Conservation (phyloP, 2,113 vertebrate genomes). For the Meles meles region DNA sequence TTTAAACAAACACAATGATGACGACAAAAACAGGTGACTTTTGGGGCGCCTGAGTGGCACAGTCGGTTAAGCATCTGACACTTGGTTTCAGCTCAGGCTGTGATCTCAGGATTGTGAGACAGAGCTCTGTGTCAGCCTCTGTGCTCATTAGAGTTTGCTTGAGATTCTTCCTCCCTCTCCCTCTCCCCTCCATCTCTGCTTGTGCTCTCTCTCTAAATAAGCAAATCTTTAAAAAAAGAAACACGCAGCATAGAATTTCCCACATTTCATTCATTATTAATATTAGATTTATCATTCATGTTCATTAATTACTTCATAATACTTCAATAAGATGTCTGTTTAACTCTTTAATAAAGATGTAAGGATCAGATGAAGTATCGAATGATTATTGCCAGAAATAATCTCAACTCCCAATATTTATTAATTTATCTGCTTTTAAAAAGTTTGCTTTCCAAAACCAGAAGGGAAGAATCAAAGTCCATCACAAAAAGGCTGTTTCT, state of each 20-base stretch:
- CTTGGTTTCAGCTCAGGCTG: neutral
- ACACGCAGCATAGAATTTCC: slow-evolving; percentile 24
- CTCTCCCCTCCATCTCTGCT: neutral
- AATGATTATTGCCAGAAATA: neutral
- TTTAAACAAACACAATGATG: neutral
- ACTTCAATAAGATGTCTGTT: slow-evolving; percentile 13
- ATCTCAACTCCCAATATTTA: slow-evolving; percentile 21
- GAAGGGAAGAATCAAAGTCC: slow-evolving; percentile 20
- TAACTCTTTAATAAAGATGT: slow-evolving; percentile 35
- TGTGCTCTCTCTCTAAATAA: neutral
- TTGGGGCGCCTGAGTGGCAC: neutral
- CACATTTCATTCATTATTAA: slow-evolving; percentile 57
- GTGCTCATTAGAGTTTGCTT: neutral
- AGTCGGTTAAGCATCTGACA: neutral
- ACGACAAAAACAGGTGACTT: neutral
- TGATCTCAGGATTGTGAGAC: neutral
- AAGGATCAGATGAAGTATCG: neutral
- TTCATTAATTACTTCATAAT: slow-evolving; percentile 57
- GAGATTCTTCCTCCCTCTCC: neutral
- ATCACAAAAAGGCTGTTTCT: slow-evolving; percentile 16
- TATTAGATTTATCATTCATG: slow-evolving; percentile 39
- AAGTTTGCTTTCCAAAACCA: slow-evolving; percentile 43
- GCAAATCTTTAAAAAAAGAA: neutral
- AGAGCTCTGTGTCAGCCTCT: neutral
- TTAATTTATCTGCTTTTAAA: slow-evolving; percentile 38